A percentile compares a stretch with the other conserved stretches of the same genome.
Conservation (phyloP, 2,797 vertebrate genomes). For the Sebastes elongatus region DNA sequence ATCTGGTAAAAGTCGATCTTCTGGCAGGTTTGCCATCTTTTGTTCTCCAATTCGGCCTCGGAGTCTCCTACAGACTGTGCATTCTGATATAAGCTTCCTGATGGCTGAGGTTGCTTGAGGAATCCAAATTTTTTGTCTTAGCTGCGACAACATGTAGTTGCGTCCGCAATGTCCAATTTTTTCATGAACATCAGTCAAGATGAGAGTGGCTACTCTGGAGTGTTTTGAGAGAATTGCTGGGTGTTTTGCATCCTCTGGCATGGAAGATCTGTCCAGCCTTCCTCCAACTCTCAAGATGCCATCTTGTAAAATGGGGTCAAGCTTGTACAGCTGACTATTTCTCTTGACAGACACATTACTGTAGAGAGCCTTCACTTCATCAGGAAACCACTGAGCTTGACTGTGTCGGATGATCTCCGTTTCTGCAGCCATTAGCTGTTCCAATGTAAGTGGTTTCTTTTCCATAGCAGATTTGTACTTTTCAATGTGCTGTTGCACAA, state of each 20-base stretch:
- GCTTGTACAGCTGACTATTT: background rate
- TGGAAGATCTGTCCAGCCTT: background rate
- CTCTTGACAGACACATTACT: background rate
- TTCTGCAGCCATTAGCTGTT: background rate
- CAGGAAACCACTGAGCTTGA: background rate
- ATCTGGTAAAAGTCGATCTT: background rate
- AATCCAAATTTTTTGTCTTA: too few relatives aligned
- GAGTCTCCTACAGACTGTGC: too few relatives aligned
- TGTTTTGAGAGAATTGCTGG: background rate
- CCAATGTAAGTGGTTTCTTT: conserved; percentile 1
- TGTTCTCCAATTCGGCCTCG: too few relatives aligned
- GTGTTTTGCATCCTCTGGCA: background rate
- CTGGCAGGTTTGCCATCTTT: background rate
- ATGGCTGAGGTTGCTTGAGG: too few relatives aligned
- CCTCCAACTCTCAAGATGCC: background rate
- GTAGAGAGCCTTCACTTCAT: too few relatives aligned
- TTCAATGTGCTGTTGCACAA: background rate
- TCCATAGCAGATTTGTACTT: background rate
- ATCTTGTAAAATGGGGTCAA: background rate
- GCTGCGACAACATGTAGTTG: too few relatives aligned
- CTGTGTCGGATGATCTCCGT: background rate
- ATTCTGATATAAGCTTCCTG: too few relatives aligned
- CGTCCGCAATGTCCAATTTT: too few relatives aligned
- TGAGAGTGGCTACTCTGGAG: background rate
- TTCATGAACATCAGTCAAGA: background rate